Conservation (phyloP, 2,797 vertebrate genomes). For the Nannoperca australis region DNA sequence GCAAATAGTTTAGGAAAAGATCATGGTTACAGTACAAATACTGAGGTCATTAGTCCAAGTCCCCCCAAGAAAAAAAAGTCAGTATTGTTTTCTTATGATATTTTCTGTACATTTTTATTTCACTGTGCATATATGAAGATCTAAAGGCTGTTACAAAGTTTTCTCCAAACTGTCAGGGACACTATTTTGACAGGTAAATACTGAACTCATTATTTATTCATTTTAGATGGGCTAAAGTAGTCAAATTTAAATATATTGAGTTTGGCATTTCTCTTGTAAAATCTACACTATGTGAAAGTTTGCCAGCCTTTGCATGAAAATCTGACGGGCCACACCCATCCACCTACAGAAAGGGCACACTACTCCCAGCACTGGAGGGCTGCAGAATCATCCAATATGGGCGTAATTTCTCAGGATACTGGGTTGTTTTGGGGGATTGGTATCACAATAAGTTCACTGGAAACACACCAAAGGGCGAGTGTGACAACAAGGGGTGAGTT, state of each 20-base stretch:
- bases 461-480: constrained; percentile 14
- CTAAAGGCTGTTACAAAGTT: not conserved
- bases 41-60: not conserved
- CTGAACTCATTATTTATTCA: not conserved
- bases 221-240: not conserved
- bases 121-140: not conserved
- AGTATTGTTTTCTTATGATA: not conserved
- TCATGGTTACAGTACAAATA: not conserved
- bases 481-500: not conserved
- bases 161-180: not conserved
- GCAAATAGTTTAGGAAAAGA: not conserved
- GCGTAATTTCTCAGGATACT: not conserved
- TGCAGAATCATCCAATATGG: constrained; percentile 55
- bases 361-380: not conserved
- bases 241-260: not conserved
- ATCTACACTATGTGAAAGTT: not conserved
- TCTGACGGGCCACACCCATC: not conserved
- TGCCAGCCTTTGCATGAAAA: not conserved
- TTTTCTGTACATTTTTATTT: not conserved
- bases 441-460: constrained; percentile 27
- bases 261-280: constrained; percentile 9
- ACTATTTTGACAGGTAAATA: not conserved
- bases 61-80: not conserved
- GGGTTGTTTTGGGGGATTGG: constrained; percentile 5
- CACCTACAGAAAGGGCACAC: not conserved